Evolutionary conservation across 2,113 vertebrate species (phyloP), one percentile per base, ranked within the genome.

Genomic region (Mirza zaza): DNA sequence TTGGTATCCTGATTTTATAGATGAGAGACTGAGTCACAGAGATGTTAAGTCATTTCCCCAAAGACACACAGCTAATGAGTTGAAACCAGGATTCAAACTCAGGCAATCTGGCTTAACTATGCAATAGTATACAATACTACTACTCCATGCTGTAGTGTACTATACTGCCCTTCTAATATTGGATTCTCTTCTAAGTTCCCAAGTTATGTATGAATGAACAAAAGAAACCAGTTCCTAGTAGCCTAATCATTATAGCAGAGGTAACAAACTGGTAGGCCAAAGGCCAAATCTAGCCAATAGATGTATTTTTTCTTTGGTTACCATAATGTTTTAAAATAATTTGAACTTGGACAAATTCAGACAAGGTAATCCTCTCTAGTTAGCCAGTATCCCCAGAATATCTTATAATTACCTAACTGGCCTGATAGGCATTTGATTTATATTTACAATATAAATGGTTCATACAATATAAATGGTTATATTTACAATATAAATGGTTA

Each of bases 291-390:
- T 79, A n/a, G 36, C 17, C 67, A 70, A 61, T 45, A 96, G n/a
- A 61, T 92, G 0, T 71, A 52, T 79, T 34, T 75, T 92, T 70
- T 83, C 90, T 68, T 82, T 79, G 75, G 25, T 88, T 65, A 73
- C 0, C 14, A 9, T 25, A 42, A 0, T 61, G 8, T 75, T 96
- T 90, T 82, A 80, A 90, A 91, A 81, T 92, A 55, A 90, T 81
- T 93, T 89, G 39, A 93, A 61, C 84, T 83, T 90, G 39, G 68
- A 27, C 32, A 7, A 84, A 45, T 82, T 95, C 57, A 88, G 23
- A 82, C 27, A 91, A 96, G 34, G 61, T 67, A 91, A 27, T 70
- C 12, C 48, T 94, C 11, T 90, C 32, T 83, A 42, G 11, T 67
- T 91, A 77, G 23, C 32, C 61, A 90, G 2, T 68, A 9, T 63